Conservation (phyloP, 37 sponge, comb jelly and placozoan genomes). For the Mnemiopsis leidyi region DNA sequence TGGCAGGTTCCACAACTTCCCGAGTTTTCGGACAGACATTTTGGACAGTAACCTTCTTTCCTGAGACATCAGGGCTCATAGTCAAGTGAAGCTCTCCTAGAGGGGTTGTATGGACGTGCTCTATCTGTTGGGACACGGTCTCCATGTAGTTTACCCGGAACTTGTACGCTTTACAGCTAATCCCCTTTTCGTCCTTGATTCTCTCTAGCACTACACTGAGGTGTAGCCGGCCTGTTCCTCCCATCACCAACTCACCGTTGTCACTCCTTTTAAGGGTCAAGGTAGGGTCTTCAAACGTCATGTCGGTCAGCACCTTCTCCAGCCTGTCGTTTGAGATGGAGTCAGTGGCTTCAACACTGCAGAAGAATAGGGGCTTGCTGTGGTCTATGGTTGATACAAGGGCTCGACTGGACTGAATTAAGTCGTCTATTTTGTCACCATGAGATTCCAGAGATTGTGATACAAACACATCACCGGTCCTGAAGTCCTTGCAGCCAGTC, state of each 20-base stretch:
- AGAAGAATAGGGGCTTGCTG: conserved; percentile 23
- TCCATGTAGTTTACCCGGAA: conserved; percentile 44
- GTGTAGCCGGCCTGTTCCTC: conserved; percentile 38
- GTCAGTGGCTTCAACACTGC: not conserved
- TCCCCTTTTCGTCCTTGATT: not conserved
- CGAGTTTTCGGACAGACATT: not conserved
- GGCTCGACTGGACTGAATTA: not conserved
- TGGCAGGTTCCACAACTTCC: not conserved
- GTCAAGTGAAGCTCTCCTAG: not conserved
- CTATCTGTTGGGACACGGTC: not conserved
- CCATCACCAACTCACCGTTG: conserved; percentile 1
- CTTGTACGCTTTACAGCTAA: not conserved
- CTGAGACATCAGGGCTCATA: not conserved
- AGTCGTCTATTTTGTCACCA: not conserved
- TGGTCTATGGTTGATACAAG: not conserved
- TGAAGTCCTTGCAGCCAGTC: conserved; percentile 32
- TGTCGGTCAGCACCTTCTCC: not conserved
- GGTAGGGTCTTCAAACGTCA: conserved; percentile 50
- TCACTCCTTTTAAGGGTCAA: not conserved
- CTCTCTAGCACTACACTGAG: conserved; percentile 44
- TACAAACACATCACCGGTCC: conserved; percentile 52
- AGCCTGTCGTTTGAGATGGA: not conserved
- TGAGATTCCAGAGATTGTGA: not conserved
- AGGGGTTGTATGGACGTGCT: not conserved
- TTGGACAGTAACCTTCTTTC: not conserved